Percentiles rank a stretch among this genome's conserved stretches.
Evolutionary conservation across 2,888 invertebrate genomes (phyloP).

Genomic region (Drosophila paucipuncta): DNA sequence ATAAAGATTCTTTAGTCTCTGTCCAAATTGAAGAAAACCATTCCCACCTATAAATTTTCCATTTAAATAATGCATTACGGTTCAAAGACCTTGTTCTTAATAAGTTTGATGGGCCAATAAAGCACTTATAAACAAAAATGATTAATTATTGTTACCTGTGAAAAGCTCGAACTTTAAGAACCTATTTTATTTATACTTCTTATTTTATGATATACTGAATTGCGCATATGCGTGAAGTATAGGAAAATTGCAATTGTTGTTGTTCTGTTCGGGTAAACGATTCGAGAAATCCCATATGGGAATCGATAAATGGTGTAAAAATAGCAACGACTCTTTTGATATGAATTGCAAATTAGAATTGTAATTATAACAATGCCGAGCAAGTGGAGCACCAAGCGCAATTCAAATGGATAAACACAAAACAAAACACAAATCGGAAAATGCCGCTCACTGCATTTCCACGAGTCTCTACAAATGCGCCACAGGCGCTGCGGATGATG

Average conservation of each 20-base stretch:
- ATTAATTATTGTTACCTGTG: not conserved
- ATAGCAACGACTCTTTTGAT: slow-evolving; percentile 69
- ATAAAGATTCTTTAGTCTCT: not conserved
- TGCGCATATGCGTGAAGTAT: not conserved
- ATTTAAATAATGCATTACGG: not conserved
- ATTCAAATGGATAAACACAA: slow-evolving; percentile 30
- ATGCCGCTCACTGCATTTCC: slow-evolving; percentile 33
- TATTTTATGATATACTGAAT: no score
- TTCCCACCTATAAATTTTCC: not conserved
- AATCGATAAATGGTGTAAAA: slow-evolving; percentile 72
- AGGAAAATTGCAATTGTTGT: slow-evolving; percentile 6
- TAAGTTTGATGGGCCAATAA: not conserved
- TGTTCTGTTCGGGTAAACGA: slow-evolving; percentile 30
- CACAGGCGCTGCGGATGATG: slow-evolving; percentile 44
- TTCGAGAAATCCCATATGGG: slow-evolving; percentile 48
- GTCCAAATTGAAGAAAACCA: not conserved
- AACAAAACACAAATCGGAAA: slow-evolving; percentile 42
- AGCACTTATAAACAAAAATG: not conserved
- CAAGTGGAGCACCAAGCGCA: slow-evolving; percentile 50
- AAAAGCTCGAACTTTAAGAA: not conserved
- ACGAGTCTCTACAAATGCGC: slow-evolving; percentile 33
- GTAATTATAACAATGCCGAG: slow-evolving; percentile 55
- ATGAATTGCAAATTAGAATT: slow-evolving; percentile 71
- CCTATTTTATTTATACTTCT: no score
- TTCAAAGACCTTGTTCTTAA: not conserved